Conservation (phyloP, 2,888 invertebrate genomes). For the Mimachlamys varia region DNA sequence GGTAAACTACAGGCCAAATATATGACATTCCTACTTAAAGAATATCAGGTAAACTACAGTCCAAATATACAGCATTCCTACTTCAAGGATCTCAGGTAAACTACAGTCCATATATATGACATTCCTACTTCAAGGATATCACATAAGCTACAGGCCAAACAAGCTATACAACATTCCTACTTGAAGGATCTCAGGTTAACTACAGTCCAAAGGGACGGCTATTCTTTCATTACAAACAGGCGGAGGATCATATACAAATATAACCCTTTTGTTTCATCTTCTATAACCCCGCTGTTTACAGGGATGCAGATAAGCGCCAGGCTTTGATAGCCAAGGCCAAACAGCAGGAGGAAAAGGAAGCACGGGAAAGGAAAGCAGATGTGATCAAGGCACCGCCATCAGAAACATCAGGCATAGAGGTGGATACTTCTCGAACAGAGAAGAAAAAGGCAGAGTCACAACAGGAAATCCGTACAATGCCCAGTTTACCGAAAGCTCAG, state of each 20-base stretch:
- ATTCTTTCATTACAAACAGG: too few relatives aligned
- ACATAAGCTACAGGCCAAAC: too few relatives aligned
- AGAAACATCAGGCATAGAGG: constrained; percentile 48
- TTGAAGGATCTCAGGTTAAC: constrained; percentile 83
- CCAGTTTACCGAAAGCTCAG: constrained; percentile 74
- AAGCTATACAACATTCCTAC: constrained; percentile 85
- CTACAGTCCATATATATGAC: too few relatives aligned
- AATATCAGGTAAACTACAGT: too few relatives aligned
- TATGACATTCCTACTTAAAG: too few relatives aligned
- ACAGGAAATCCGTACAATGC: constrained; percentile 58
- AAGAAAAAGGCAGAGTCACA: constrained; percentile 61
- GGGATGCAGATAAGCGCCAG: constrained; percentile 73
- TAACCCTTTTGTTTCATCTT: background rate
- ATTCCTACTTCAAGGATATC: too few relatives aligned
- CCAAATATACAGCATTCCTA: too few relatives aligned
- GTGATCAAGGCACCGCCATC: constrained; percentile 39
- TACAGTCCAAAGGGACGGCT: background rate
- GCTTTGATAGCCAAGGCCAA: constrained; percentile 63
- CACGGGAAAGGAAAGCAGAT: constrained; percentile 45
- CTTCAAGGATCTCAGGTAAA: too few relatives aligned
- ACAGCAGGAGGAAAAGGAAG: constrained; percentile 58
- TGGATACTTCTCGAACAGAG: constrained; percentile 58
- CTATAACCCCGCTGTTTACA: constrained; percentile 47
- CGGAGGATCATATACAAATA: background rate
- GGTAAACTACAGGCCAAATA: too few relatives aligned